phyloP scores from a whole-genome alignment of 53 echinoderm and acorn worm species.

The Stichopus horrens region DNA sequence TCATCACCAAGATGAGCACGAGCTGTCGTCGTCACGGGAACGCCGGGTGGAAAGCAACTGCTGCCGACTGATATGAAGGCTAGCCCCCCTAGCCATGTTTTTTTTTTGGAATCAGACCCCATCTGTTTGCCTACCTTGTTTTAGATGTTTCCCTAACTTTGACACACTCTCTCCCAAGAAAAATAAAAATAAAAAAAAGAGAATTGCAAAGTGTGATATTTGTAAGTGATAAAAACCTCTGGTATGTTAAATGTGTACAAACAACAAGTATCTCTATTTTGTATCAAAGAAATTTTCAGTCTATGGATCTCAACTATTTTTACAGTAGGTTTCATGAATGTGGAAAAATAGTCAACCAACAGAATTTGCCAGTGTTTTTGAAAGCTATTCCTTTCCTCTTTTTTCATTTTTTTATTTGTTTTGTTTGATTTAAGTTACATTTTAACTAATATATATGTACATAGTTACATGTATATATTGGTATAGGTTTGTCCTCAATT shows the following conservation, averaged over 20 bases:
- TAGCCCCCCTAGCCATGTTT: background rate
- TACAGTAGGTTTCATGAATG: slow-evolving; percentile 11
- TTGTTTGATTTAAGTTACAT: background rate
- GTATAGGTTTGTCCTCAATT: slow-evolving; percentile 27
- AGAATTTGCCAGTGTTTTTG: background rate
- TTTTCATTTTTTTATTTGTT: no score
- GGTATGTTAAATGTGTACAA: background rate
- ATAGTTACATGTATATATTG: slow-evolving; percentile 49
- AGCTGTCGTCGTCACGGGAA: slow-evolving; percentile 53
- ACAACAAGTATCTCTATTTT: background rate
- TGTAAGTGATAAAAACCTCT: background rate
- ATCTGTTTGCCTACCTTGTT: background rate
- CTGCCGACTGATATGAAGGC: slow-evolving; percentile 79
- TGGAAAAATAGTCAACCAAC: background rate
- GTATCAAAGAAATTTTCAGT: slow-evolving; percentile 5
- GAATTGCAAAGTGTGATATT: background rate
- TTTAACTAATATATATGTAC: slow-evolving; percentile 38
- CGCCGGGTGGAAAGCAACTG: slow-evolving; percentile 82
- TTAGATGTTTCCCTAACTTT: background rate
- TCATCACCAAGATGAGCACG: slow-evolving; percentile 54
- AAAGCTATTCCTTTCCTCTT: background rate
- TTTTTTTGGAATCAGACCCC: background rate
- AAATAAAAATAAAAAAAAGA: background rate
- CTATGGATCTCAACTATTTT: background rate
- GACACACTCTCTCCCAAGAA: background rate